Percentiles rank a stretch among this genome's conserved stretches.
These are phyloP conservation scores for Xiphophorus couchianus DNA, from an alignment of 2,113 vertebrate genomes.

Conservation along the genomic window DNA sequence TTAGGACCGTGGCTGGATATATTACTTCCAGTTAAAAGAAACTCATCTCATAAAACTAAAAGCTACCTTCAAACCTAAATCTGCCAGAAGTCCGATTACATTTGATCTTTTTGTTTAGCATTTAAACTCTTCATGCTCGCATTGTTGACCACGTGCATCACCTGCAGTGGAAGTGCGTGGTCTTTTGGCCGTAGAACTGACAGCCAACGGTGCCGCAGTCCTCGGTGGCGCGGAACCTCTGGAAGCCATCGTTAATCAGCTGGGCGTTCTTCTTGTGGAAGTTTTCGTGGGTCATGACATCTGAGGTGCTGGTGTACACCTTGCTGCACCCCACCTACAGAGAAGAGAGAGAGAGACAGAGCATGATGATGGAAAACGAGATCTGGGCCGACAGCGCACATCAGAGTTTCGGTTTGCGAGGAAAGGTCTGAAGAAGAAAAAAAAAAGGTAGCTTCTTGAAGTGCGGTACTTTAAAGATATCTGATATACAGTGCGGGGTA, in stretches of 20 bases:
- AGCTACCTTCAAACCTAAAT: background rate
- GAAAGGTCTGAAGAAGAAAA: conserved; percentile 11
- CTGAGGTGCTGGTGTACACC: conserved; percentile 98
- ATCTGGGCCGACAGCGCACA: conserved; percentile 29
- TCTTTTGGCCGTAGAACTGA: conserved; percentile 98
- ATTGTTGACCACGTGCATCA: conserved; percentile 55
- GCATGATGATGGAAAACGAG: conserved; percentile 42
- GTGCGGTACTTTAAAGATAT: conserved; percentile 36
- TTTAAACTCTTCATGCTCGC: background rate
- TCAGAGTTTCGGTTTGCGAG: conserved; percentile 59
- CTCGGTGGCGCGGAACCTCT: conserved; percentile 97
- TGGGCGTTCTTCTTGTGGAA: conserved; percentile 99
- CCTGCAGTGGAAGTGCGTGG: conserved; percentile 99
- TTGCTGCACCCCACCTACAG: conserved; percentile 97
- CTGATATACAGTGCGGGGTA: conserved; percentile 36
- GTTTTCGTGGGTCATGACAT: conserved; percentile 99
- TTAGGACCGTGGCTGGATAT: background rate
- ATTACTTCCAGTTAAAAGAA: background rate
- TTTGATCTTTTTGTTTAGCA: background rate
- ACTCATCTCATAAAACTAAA: background rate
- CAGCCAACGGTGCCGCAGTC: conserved; percentile 95
- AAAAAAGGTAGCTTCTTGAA: conserved; percentile 27
- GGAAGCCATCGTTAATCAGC: conserved; percentile 98
- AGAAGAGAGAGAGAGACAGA: conserved; percentile 50
- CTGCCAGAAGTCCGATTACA: background rate